These are phyloP conservation scores for Mobula birostris DNA, from an alignment of 2,113 vertebrate genomes.

Conservation along the genomic window DNA sequence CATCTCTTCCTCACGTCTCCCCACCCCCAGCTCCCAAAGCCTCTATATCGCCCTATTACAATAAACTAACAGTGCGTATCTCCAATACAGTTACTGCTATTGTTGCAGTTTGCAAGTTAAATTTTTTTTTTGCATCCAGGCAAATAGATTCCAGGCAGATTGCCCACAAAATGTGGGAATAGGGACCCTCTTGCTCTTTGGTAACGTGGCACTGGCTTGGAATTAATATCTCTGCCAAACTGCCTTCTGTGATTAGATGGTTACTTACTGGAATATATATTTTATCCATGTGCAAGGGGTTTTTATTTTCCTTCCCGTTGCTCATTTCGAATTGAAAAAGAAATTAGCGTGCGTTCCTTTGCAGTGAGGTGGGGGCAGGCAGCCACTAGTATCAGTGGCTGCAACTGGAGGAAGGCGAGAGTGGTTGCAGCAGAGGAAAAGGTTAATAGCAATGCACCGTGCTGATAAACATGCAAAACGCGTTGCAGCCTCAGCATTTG, in stretches of 20 bases:
- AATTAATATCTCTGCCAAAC: background rate
- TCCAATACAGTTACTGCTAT: slow-evolving; percentile 4
- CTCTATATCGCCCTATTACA: background rate
- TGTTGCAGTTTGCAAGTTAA: background rate
- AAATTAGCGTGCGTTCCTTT: slow-evolving; percentile 49
- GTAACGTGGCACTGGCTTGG: background rate
- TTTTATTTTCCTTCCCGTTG: background rate
- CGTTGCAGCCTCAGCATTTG: slow-evolving; percentile 65
- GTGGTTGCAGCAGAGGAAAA: slow-evolving; percentile 61
- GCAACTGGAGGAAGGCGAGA: slow-evolving; percentile 56
- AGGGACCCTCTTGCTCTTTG: background rate
- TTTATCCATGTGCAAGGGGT: background rate
- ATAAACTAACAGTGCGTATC: background rate
- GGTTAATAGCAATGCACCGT: slow-evolving; percentile 79
- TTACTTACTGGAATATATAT: slow-evolving; percentile 11
- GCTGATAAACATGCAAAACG: slow-evolving; percentile 78
- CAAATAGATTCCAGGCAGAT: background rate
- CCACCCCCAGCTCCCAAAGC: background rate
- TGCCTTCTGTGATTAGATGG: background rate
- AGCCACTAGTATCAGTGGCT: slow-evolving; percentile 51
- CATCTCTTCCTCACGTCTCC: background rate
- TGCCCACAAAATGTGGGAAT: background rate
- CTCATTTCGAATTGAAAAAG: slow-evolving; percentile 39
- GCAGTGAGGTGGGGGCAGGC: slow-evolving; percentile 49
- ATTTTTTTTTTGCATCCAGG: background rate